Evolutionary conservation across 1,140 invertebrate species (phyloP), one percentile per base, ranked within the genome.

Genomic region (Conus ventricosus): DNA sequence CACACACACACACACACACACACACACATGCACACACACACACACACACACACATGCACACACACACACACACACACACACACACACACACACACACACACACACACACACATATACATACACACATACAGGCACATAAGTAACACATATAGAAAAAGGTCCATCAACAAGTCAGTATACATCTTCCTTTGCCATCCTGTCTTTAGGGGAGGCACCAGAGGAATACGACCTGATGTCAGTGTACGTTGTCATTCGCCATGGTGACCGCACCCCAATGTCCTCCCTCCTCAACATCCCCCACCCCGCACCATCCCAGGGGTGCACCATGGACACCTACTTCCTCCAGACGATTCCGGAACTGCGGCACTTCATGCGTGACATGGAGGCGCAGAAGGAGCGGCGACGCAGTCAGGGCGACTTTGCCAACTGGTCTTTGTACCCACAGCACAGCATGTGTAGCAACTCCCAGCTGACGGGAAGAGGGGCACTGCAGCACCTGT

Each of bases 191-290:
- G 8, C 6, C 11, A n/a, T 78, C 76, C 10, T 17, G 10, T 15
- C 11, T 0, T 54, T 90, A 96, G 96, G 96, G 88, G 95, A 95
- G 89, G 94, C 96, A 67, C 96, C 96, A 90, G 96, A 96, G 54
- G 96, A 96, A 90, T 97, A 97, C 96, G 95, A 97, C 84, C 91
- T 99, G 23, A 97, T 97, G 94, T 97, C 97, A 15, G 96, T 98
- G 11, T 94, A 98, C 60, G 96, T 98, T 57, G 95, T 98, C 13
- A 97, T 98, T 8, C 95, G 98, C 55, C 98, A 99, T 95, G 98
- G 98, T 4, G 98, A 98, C 94, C 96, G 98, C 78, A 97, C 98
- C 8, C 97, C 98, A 4, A 95, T 99, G 81, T 96, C 97, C 13
- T 97, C 97, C 94, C 96, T 98, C 7, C 96, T 96, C 89, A 97